Conservation (phyloP, 2,113 vertebrate species). For the Ptilorrhoa leucosticta region DNA sequence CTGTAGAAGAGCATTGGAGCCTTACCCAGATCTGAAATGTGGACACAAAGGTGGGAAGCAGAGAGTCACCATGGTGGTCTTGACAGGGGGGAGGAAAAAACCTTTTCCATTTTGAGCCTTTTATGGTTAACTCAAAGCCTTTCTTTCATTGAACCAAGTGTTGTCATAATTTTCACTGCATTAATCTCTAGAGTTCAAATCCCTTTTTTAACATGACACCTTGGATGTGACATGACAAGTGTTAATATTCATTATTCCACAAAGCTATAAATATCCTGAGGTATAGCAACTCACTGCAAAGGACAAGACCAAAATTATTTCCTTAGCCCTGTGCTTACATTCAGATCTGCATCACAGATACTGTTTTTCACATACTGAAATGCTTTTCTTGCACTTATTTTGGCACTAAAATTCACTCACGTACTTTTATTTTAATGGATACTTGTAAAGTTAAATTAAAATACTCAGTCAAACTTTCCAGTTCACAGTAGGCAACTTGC, state of each 20-base stretch:
- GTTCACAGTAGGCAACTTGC: slow-evolving; percentile 1
- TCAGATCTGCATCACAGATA: background rate
- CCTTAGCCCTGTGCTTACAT: background rate
- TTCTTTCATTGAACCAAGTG: slow-evolving; percentile 15
- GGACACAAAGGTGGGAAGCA: background rate
- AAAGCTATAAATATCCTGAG: slow-evolving; percentile 46
- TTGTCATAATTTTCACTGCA: slow-evolving; percentile 37
- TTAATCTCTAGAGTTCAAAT: slow-evolving; percentile 58
- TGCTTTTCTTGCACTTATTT: slow-evolving; percentile 37
- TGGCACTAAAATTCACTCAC: background rate
- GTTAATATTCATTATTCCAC: slow-evolving; percentile 63
- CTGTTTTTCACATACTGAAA: background rate
- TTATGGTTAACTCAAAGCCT: slow-evolving; percentile 12
- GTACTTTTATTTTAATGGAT: background rate
- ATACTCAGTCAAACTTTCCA: slow-evolving; percentile 31
- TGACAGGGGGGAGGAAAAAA: rapidly evolving
- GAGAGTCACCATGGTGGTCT: background rate
- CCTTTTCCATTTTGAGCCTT: background rate
- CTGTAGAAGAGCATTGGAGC: background rate
- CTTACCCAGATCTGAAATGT: background rate
- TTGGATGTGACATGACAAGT: slow-evolving; percentile 50
- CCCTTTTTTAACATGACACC: slow-evolving; percentile 43
- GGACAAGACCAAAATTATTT: slow-evolving; percentile 23
- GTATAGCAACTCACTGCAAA: slow-evolving; percentile 28
- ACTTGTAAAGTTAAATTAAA: slow-evolving; percentile 35